These are phyloP conservation scores for Synanthedon tipuliformis DNA, from an alignment of 2,888 invertebrate species.

Conservation along the genomic window DNA sequence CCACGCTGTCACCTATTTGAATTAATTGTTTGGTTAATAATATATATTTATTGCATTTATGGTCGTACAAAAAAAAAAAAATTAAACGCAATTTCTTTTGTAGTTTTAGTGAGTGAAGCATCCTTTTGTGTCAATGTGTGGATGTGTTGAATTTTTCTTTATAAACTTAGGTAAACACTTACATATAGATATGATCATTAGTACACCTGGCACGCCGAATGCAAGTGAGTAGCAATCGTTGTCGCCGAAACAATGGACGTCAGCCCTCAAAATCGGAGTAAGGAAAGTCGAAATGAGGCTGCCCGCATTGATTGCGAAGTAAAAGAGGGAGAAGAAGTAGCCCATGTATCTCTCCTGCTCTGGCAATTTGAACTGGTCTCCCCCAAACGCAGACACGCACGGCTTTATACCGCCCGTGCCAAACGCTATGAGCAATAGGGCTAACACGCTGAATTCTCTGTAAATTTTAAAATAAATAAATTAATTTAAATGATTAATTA, in stretches of 20 bases:
- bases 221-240: constrained; percentile 85
- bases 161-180: constrained; percentile 26
- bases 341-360: constrained; percentile 83
- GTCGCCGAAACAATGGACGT: constrained; percentile 81
- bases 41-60: no score
- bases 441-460: constrained; percentile 75
- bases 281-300: constrained; percentile 88
- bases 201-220: constrained; percentile 88
- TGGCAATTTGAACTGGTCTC: constrained; percentile 89
- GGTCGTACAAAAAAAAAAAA: no score
- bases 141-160: no score
- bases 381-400: constrained; percentile 95
- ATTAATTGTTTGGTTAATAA: no score
- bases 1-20: no score
- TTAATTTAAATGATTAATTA: no score
- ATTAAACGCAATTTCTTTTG: no score
- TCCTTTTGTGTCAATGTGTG: no score
- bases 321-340: constrained; percentile 93
- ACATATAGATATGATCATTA: constrained; percentile 88
- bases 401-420: constrained; percentile 97
- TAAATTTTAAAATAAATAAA: constrained; percentile 18
- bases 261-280: constrained; percentile 87
- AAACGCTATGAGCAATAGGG: constrained; percentile 81
- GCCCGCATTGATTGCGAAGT: constrained; percentile 93
- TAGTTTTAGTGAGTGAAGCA: no score